Conservation (phyloP, 2,113 vertebrate species). For the Cochlearius cochlearius region DNA sequence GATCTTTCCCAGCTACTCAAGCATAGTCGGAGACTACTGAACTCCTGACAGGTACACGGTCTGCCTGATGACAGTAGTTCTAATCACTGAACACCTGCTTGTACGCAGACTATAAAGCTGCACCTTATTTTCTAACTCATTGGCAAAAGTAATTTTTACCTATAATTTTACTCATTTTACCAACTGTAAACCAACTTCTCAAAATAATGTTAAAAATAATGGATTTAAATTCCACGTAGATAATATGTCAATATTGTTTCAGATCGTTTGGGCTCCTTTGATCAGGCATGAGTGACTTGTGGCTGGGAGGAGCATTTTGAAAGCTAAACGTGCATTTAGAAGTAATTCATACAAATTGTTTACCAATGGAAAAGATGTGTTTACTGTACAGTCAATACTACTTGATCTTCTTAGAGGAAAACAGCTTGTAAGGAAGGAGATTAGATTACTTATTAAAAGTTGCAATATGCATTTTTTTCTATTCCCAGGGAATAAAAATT, state of each 20-base stretch:
- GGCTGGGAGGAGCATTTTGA: background rate
- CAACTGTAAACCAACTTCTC: background rate
- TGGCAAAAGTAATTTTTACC: background rate
- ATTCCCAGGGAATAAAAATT: background rate
- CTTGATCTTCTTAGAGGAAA: conserved; percentile 14
- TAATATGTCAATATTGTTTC: background rate
- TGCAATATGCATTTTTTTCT: background rate
- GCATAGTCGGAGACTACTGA: background rate
- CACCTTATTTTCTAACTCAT: background rate
- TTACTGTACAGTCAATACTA: conserved; percentile 30
- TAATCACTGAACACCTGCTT: background rate
- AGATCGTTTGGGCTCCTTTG: background rate
- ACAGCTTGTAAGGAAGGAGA: background rate
- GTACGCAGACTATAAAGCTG: background rate
- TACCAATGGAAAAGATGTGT: background rate
- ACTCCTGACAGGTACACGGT: background rate
- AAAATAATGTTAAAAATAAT: background rate
- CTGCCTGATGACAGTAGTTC: background rate
- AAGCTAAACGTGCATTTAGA: background rate
- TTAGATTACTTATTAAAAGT: conserved; percentile 12
- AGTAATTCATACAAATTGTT: background rate
- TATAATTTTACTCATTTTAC: background rate
- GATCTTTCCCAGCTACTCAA: background rate
- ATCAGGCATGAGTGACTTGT: background rate
- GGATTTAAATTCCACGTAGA: background rate